Percentiles rank a stretch among this genome's conserved stretches.
Evolutionary conservation across 2,797 vertebrate genomes (phyloP).

Genomic region (Gallinago solitaria): DNA sequence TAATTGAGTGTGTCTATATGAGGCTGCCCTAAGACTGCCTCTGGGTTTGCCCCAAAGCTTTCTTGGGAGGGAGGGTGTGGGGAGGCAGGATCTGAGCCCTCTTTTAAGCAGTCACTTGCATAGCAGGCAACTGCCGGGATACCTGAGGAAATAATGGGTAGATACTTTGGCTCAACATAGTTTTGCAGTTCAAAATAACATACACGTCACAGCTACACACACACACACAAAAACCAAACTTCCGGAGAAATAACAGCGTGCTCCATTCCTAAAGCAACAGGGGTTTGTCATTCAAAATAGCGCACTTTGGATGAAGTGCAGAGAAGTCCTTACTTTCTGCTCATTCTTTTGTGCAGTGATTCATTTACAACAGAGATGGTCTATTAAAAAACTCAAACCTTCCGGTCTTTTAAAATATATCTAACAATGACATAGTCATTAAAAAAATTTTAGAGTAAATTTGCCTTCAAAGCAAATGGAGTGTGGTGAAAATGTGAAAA

Average conservation of each 20-base stretch:
- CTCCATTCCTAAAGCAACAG: constrained; percentile 53
- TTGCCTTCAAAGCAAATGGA: constrained; percentile 71
- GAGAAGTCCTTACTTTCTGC: constrained; percentile 39
- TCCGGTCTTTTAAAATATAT: constrained; percentile 64
- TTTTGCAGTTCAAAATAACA: not conserved
- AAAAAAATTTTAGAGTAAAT: constrained; percentile 67
- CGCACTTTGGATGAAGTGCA: constrained; percentile 41
- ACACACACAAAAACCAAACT: not conserved
- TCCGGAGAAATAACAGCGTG: not conserved
- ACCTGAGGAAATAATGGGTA: not conserved
- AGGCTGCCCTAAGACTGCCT: not conserved
- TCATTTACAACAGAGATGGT: constrained; percentile 54
- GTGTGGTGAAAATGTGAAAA: constrained; percentile 13
- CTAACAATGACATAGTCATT: constrained; percentile 85
- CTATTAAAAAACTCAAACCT: constrained; percentile 60
- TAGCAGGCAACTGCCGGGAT: constrained; percentile 63
- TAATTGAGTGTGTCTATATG: not conserved
- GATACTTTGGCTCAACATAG: not conserved
- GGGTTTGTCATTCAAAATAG: not conserved
- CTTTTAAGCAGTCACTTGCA: constrained; percentile 65
- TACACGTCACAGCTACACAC: not conserved
- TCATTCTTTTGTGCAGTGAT: constrained; percentile 37
- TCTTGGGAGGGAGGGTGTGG: not conserved
- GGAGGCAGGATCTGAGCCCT: constrained; percentile 7
- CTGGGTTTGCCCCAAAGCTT: not conserved